Conservation (phyloP, 2,797 vertebrate species). For the Bothrops alternatus region DNA sequence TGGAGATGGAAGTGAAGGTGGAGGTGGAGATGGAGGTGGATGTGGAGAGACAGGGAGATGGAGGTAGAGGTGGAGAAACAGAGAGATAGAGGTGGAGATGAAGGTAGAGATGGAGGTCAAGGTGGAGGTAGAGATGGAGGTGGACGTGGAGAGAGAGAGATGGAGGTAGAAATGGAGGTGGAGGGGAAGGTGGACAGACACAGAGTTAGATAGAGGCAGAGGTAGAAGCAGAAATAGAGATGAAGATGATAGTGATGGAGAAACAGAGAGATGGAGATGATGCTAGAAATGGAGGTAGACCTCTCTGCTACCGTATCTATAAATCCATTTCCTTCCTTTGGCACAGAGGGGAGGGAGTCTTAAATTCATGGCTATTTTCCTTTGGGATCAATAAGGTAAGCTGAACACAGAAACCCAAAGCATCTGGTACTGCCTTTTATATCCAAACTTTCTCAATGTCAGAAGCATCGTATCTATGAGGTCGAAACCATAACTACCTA, state of each 20-base stretch:
- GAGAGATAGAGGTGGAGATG: no score
- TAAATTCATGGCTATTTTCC: background rate
- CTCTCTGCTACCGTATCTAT: background rate
- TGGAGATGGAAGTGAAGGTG: no score
- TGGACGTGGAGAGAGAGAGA: no score
- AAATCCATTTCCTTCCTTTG: background rate
- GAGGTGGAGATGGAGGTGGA: background rate
- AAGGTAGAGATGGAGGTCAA: no score
- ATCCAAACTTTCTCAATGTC: background rate
- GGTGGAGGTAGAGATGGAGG: no score
- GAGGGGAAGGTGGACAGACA: background rate
- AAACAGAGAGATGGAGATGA: background rate
- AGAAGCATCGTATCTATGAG: background rate
- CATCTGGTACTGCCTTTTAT: background rate
- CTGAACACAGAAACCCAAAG: background rate
- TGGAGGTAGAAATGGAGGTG: background rate
- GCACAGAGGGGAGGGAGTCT: background rate
- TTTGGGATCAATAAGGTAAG: background rate
- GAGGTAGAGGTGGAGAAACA: background rate
- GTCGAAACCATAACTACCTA: conserved; percentile 65
- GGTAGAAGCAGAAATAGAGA: background rate
- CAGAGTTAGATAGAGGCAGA: no score
- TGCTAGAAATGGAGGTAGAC: background rate
- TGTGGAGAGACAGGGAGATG: background rate
- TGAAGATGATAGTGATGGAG: background rate